phyloP scores from a whole-genome alignment of 1,140 invertebrate species.

The Meteorus sp. region DNA sequence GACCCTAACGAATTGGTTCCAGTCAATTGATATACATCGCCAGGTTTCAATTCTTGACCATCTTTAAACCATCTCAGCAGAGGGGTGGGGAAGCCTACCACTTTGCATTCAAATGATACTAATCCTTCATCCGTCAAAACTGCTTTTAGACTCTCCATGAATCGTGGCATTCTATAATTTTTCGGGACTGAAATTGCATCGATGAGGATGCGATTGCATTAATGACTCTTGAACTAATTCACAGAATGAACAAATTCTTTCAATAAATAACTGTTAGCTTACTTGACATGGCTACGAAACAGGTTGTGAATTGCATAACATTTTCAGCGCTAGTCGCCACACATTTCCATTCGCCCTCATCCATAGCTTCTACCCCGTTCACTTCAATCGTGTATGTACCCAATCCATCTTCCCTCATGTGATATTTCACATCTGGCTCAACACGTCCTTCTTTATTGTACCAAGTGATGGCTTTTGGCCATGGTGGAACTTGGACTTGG shows the following conservation, averaged over 20 bases:
- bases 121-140: conserved; percentile 87
- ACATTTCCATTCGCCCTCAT: conserved; percentile 89
- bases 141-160: conserved; percentile 86
- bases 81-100: conserved; percentile 87
- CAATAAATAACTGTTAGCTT: conserved; percentile 43
- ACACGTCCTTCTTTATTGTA: conserved; percentile 81
- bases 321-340: conserved; percentile 75
- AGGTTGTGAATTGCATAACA: conserved; percentile 71
- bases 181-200: conserved; percentile 83
- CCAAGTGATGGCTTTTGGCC: conserved; percentile 78
- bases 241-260: conserved; percentile 8
- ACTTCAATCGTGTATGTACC: conserved; percentile 78
- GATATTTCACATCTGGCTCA: conserved; percentile 68
- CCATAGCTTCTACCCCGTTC: conserved; percentile 70
- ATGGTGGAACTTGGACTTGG: conserved; percentile 79
- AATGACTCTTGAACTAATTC: conserved; percentile 7
- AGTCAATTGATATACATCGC: conserved; percentile 88
- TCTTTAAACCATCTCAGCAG: conserved; percentile 88
- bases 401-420: conserved; percentile 75
- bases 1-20: conserved; percentile 85
- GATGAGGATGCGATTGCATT: too few relatives aligned
- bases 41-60: conserved; percentile 85
- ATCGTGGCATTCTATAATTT: conserved; percentile 84
- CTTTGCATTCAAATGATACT: conserved; percentile 91
- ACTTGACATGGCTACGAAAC: conserved; percentile 74